Conservation (phyloP, 1,140 invertebrate genomes). For the Cataglyphis hispanica region DNA sequence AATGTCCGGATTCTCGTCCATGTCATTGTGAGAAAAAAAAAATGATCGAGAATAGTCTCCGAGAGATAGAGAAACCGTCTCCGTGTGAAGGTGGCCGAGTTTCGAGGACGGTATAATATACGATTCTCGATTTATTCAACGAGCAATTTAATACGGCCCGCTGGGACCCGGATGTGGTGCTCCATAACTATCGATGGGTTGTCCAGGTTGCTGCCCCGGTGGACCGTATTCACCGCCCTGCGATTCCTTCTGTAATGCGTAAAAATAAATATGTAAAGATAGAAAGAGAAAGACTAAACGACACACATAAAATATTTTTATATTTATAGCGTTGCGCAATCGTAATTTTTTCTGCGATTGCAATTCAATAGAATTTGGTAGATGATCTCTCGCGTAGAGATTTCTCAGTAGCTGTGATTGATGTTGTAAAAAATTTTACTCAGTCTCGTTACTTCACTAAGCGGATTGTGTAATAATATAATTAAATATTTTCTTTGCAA, state of each 20-base stretch:
- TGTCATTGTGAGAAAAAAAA: background rate
- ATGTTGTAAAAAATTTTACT: background rate
- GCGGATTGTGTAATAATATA: background rate
- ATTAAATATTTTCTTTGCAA: constrained; percentile 41
- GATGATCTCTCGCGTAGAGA: background rate
- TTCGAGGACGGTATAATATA: constrained; percentile 6
- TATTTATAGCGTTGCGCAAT: background rate
- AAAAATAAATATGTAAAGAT: constrained; percentile 33
- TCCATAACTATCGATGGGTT: constrained; percentile 83
- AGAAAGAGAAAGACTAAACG: background rate
- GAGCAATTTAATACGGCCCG: constrained; percentile 78
- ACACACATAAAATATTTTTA: constrained; percentile 3
- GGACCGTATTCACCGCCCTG: constrained; percentile 85
- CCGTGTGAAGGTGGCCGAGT: background rate
- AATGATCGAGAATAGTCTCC: constrained; percentile 9
- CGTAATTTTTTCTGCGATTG: constrained; percentile 41
- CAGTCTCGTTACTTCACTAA: background rate
- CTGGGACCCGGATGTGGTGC: constrained; percentile 79
- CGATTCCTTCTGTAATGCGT: constrained; percentile 79
- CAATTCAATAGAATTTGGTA: background rate
- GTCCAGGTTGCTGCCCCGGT: constrained; percentile 76
- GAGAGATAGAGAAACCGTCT: constrained; percentile 2
- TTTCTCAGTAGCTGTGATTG: background rate
- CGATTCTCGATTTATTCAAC: background rate
- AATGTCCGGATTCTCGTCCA: background rate